Conservation (phyloP, 2,888 invertebrate species). For the Octodonta nipae region DNA sequence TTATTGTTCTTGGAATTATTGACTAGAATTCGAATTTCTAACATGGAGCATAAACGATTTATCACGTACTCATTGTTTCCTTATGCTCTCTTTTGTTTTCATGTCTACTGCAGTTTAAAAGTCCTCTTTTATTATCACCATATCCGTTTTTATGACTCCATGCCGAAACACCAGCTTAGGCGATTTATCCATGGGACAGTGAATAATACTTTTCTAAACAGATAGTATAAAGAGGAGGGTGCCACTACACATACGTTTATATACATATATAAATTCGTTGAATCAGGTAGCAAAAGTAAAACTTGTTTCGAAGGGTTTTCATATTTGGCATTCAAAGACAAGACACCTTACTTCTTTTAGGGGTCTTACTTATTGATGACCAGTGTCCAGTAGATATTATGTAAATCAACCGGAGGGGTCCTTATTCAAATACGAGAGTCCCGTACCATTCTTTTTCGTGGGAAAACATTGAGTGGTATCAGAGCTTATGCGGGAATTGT, state of each 20-base stretch:
- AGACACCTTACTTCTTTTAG: constrained; percentile 15
- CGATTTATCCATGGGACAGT: too few species aligned
- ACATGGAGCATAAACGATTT: too few species aligned
- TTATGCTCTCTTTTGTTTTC: too few species aligned
- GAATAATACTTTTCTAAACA: too few species aligned
- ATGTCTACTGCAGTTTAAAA: too few species aligned
- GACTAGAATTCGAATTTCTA: too few species aligned
- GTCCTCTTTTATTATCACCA: too few species aligned
- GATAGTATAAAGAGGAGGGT: background rate
- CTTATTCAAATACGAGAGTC: constrained; percentile 25
- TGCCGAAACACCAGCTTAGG: too few species aligned
- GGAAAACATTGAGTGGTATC: constrained; percentile 17
- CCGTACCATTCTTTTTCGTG: constrained; percentile 26
- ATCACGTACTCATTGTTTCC: too few species aligned
- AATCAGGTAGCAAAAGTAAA: constrained; percentile 16
- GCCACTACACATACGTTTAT: background rate
- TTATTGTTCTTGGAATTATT: too few species aligned
- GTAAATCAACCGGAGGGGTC: constrained; percentile 25
- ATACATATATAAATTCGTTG: too few species aligned
- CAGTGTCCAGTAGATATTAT: constrained; percentile 31
- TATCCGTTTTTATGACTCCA: too few species aligned
- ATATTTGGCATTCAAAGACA: constrained; percentile 7
- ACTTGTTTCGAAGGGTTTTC: constrained; percentile 12
- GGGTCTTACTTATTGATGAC: constrained; percentile 27
- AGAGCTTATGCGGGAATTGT: constrained; percentile 1